Conservation (phyloP, 2,797 vertebrate genomes). For the Sciurus carolinensis region DNA sequence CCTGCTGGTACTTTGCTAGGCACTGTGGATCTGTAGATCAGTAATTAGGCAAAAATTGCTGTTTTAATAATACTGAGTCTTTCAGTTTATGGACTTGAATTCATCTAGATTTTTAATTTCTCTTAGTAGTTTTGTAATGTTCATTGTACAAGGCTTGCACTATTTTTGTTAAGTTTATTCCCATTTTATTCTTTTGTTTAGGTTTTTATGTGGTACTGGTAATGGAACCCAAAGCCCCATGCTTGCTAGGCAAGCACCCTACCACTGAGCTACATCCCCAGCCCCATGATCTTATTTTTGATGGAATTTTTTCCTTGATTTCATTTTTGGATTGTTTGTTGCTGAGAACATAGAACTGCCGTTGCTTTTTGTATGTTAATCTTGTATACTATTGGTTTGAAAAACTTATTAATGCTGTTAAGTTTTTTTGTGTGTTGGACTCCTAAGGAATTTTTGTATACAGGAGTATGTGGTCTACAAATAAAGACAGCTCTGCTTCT, state of each 20-base stretch:
- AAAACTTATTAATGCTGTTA: background rate
- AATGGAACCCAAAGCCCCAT: background rate
- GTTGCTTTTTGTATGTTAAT: background rate
- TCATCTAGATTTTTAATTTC: conserved; percentile 12
- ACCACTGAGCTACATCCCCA: background rate
- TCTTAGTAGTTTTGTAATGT: conserved; percentile 4
- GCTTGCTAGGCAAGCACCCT: background rate
- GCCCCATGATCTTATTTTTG: background rate
- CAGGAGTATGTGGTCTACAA: background rate
- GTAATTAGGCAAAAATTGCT: background rate
- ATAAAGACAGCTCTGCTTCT: background rate
- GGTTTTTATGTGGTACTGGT: background rate
- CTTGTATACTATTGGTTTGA: background rate
- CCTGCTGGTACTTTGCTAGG: background rate
- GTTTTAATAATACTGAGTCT: background rate
- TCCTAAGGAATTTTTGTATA: background rate
- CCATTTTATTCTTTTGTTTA: background rate
- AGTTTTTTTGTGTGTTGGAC: background rate
- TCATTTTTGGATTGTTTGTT: background rate
- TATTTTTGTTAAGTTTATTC: background rate
- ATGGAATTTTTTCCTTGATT: background rate
- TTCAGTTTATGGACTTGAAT: background rate
- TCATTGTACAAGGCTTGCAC: background rate
- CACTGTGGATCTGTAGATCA: background rate
- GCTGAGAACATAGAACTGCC: background rate